Evolutionary conservation across 1,140 invertebrate genomes (phyloP), one percentile per base, ranked within the genome.

Genomic region (Bicyclus anynana): DNA sequence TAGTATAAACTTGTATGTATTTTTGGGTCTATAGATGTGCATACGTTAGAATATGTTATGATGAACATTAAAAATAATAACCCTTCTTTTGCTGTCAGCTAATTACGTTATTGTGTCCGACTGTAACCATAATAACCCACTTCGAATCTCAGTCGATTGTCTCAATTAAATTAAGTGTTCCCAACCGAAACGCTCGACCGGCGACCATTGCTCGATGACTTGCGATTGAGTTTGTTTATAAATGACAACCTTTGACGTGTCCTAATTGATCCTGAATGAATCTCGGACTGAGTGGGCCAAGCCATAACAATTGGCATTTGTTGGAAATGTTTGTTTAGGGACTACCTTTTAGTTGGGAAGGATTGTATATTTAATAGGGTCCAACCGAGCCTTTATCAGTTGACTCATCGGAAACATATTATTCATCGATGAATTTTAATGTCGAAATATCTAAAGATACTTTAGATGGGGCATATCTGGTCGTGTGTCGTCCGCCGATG

Each of bases 121-220:
- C 27, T 47, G 49, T 52, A 54, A 44, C 27, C 29, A 33, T 33
- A 33, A 33, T 12, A 33, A 33, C 29, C 26, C 14, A 10, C 18
- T 18, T 23, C 47, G 26, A 59, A 66, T 69, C 54, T 56, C 17
- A 55, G 53, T 20, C 53, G 73, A 80, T 84, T 80, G 78, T 76
- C 62, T 79, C 68, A 82, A 81, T 82, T 76, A 82, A 77, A 82
- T 79, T 69, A 82, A 80, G 67, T 76, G 71, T 72, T 56, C 54
- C 50, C 52, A 27, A 26, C 46, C 44, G 47, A 53, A 58, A 46
- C 49, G 26, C 48, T n/a, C 29, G 29, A 33, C 29, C 10, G 29
- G n/a, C 2, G 29, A 47, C 47, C 57, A 66, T 50, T 59, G 64
- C 40, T 27, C 57, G 47, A 56, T 74, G 53, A 55, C 55, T 64